Evolutionary conservation across 1,140 invertebrate genomes (phyloP).

Genomic region (Holcopasites calliopsidis): DNA sequence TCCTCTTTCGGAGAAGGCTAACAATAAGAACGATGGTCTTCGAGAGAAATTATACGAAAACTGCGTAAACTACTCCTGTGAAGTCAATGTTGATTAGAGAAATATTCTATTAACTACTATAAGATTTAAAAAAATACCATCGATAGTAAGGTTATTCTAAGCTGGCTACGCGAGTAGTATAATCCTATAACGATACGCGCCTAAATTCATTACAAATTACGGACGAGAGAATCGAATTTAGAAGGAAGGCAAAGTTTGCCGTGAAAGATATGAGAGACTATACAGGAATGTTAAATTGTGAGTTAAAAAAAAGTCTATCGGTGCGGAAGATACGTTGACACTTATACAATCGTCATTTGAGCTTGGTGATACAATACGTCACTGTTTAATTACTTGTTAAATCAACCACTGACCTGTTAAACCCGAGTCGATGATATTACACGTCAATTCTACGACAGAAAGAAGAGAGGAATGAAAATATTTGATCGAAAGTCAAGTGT

Average conservation of each 20-base stretch:
- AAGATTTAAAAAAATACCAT: too few relatives aligned
- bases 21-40: not conserved
- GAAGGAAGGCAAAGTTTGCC: not conserved
- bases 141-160: too few relatives aligned
- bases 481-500: not conserved
- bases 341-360: constrained; percentile 54
- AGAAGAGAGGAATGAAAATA: not conserved
- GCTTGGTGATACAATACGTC: constrained; percentile 41
- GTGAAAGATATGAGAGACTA: not conserved
- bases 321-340: constrained; percentile 7
- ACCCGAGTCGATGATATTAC: not conserved
- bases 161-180: not conserved
- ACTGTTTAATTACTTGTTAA: constrained; percentile 11
- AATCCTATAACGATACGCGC: not conserved
- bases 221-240: not conserved
- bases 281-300: not conserved
- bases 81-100: constrained; percentile 75
- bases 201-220: not conserved
- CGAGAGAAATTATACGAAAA: constrained; percentile 55
- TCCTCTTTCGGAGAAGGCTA: constrained; percentile 16
- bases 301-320: not conserved
- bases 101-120: constrained; percentile 32
- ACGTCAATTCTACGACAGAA: constrained; percentile 5
- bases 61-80: constrained; percentile 72
- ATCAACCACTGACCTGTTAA: not conserved